phyloP scores from a whole-genome alignment of 2,888 invertebrate species.

The Carterocephalus palaemon region DNA sequence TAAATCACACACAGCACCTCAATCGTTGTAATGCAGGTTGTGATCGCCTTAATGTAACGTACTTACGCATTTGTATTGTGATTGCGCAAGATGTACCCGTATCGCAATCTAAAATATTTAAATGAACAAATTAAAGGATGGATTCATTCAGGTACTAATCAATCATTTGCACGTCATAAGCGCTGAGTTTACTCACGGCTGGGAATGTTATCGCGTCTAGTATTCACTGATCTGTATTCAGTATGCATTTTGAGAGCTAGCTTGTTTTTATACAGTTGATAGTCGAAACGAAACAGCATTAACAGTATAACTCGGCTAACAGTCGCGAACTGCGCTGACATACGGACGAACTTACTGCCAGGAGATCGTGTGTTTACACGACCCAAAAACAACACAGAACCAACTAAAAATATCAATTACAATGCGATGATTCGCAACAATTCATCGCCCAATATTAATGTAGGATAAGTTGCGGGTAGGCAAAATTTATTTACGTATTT shows the following conservation, averaged over 20 bases:
- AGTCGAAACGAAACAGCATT: slow-evolving; percentile 37
- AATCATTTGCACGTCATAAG: slow-evolving; percentile 32
- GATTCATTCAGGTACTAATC: slow-evolving; percentile 1
- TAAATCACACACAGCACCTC: no score
- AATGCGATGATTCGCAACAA: slow-evolving; percentile 68
- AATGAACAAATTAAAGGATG: slow-evolving; percentile 43
- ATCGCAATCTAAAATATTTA: slow-evolving; percentile 74
- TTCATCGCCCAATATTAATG: slow-evolving; percentile 54
- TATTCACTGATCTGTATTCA: slow-evolving; percentile 58
- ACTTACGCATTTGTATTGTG: slow-evolving; percentile 77
- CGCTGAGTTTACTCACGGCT: slow-evolving; percentile 63
- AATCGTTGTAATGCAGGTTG: not conserved
- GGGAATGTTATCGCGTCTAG: slow-evolving; percentile 68
- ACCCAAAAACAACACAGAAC: slow-evolving; percentile 73
- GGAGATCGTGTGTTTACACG: slow-evolving; percentile 71
- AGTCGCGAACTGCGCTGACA: slow-evolving; percentile 66
- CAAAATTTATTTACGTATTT: slow-evolving; percentile 81
- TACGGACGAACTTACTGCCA: slow-evolving; percentile 64
- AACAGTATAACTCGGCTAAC: slow-evolving; percentile 59
- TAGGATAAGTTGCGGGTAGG: slow-evolving; percentile 53
- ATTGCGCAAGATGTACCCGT: slow-evolving; percentile 75
- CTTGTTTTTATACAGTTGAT: slow-evolving; percentile 25
- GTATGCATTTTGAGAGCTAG: slow-evolving; percentile 47
- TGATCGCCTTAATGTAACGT: slow-evolving; percentile 33
- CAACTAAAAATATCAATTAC: slow-evolving; percentile 78